Percentiles rank a stretch among this genome's conserved stretches.
Evolutionary conservation across 2,888 invertebrate genomes (phyloP).

Genomic region (Agrochola macilenta): DNA sequence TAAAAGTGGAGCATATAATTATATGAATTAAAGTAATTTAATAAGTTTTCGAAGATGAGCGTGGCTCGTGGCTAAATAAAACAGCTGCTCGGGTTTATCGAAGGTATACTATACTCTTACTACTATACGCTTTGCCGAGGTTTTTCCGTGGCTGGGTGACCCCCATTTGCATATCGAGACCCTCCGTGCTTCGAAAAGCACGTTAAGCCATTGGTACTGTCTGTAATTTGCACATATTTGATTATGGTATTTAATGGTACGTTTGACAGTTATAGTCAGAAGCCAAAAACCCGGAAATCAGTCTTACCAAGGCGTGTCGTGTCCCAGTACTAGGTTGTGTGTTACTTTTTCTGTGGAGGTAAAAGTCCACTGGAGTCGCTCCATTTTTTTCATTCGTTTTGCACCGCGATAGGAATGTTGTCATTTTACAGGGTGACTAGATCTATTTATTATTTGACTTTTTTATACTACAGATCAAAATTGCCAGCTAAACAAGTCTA

Average conservation of each 20-base stretch:
- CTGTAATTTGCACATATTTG: not conserved
- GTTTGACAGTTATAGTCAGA: not conserved
- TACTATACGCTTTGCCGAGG: not conserved
- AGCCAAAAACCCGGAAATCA: not conserved
- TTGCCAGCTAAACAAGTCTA: not conserved
- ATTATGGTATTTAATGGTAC: too few species aligned
- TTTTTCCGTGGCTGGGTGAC: not conserved
- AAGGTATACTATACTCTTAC: not conserved
- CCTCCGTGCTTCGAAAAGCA: not conserved
- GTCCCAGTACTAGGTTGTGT: not conserved
- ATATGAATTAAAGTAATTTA: not conserved
- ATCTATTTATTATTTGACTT: constrained; percentile 3
- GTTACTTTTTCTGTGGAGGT: too few species aligned
- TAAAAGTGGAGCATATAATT: constrained; percentile 9
- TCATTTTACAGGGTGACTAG: not conserved
- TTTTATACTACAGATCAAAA: not conserved
- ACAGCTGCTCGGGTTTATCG: not conserved
- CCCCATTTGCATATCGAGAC: not conserved
- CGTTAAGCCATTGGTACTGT: not conserved
- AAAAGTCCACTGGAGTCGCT: not conserved
- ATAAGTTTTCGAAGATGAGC: not conserved
- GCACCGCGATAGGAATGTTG: not conserved
- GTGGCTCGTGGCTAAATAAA: not conserved
- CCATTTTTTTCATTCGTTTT: too few species aligned
- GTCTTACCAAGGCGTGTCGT: not conserved